phyloP scores from a whole-genome alignment of 2,797 vertebrate genomes.

The Pipistrellus kuhlii region DNA sequence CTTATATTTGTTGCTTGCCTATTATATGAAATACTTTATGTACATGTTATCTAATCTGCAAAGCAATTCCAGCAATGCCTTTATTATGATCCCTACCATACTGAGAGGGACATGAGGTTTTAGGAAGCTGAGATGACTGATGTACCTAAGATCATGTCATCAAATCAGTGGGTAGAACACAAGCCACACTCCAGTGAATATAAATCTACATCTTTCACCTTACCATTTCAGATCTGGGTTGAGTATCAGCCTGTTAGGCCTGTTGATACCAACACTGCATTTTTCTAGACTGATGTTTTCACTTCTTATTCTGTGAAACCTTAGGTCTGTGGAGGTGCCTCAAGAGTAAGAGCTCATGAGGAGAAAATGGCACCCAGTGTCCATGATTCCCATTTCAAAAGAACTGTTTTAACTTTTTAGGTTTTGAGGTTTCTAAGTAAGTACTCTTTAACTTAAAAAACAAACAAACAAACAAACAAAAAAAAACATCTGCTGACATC shows the following conservation, averaged over 20 bases:
- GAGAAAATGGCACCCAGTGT: not conserved
- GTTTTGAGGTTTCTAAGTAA: not conserved
- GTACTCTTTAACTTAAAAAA: not conserved
- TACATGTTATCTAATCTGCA: not conserved
- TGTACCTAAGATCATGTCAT: not conserved
- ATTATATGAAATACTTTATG: not conserved
- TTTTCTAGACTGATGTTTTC: not conserved
- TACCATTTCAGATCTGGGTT: not conserved
- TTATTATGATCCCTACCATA: not conserved
- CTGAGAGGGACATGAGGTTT: not conserved
- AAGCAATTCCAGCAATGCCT: not conserved
- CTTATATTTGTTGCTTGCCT: not conserved
- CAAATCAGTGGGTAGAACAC: not conserved
- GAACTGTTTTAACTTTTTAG: not conserved
- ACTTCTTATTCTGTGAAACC: not conserved
- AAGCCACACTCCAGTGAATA: not conserved
- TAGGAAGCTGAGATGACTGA: not conserved
- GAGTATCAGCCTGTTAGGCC: not conserved
- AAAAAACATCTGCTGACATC: not conserved
- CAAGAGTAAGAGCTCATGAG: not conserved
- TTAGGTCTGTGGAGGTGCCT: not conserved
- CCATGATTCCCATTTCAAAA: not conserved
- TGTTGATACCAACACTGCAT: not conserved
- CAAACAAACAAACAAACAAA: no score
- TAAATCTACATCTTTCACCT: not conserved